These are phyloP conservation scores for Etia nguti DNA, from an alignment of 2,113 vertebrate genomes.

Conservation along the genomic window DNA sequence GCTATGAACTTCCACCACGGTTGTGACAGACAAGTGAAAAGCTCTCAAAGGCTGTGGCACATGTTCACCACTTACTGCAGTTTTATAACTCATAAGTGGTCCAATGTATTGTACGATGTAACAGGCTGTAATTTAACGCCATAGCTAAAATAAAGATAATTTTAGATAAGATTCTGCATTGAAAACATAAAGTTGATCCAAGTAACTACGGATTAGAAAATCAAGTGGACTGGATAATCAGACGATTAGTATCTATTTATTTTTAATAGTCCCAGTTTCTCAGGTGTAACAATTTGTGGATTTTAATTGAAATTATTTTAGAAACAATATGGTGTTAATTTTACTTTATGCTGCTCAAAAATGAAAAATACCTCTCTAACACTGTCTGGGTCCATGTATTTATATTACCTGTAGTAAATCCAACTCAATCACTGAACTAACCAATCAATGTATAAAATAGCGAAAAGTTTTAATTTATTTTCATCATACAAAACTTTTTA, in stretches of 20 bases:
- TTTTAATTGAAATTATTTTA: background rate
- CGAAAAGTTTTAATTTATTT: background rate
- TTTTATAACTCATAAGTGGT: background rate
- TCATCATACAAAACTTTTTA: background rate
- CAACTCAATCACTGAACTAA: background rate
- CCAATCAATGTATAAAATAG: background rate
- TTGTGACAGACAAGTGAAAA: background rate
- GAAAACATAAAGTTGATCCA: background rate
- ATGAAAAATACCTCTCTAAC: background rate
- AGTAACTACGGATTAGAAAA: background rate
- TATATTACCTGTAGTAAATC: background rate
- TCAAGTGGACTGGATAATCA: background rate
- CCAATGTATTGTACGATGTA: background rate
- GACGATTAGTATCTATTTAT: background rate
- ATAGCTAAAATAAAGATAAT: fast-evolving
- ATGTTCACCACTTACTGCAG: background rate
- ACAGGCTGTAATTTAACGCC: background rate
- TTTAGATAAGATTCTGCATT: background rate
- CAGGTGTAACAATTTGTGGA: background rate
- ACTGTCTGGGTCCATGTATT: background rate
- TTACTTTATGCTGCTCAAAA: background rate
- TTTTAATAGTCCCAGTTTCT: background rate
- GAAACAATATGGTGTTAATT: fast-evolving
- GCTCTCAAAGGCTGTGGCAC: background rate
- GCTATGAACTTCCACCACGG: slow-evolving; percentile 32